Percentiles rank a stretch among this genome's conserved stretches.
These are phyloP conservation scores for Eulemur albifrons DNA, from an alignment of 2,797 vertebrate species.

Conservation along the genomic window DNA sequence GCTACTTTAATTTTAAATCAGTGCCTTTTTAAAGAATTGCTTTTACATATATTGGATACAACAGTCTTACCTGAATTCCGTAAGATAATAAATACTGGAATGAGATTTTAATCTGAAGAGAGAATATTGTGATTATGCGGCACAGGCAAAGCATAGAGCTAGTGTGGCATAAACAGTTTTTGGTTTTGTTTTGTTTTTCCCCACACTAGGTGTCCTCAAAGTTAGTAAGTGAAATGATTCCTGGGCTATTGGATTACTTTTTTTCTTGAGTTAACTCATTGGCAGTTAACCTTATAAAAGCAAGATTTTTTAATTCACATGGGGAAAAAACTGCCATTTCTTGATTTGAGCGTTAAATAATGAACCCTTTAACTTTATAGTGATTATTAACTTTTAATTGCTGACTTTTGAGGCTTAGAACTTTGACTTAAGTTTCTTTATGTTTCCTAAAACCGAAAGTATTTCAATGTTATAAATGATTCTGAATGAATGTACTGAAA, in stretches of 20 bases:
- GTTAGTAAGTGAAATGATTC: neutral
- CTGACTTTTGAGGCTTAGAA: constrained; percentile 9
- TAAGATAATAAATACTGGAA: neutral
- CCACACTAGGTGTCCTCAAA: neutral
- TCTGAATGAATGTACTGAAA: neutral
- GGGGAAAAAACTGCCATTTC: neutral
- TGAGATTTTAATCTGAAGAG: neutral
- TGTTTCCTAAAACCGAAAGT: neutral
- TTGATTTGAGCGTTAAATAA: neutral
- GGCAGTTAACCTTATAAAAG: neutral
- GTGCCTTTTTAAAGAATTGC: neutral
- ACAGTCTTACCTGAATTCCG: neutral
- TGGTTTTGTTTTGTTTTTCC: neutral
- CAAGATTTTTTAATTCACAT: neutral
- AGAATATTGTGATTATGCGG: neutral
- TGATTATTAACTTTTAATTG: constrained; percentile 14
- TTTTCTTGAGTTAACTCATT: neutral
- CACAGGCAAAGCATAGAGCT: neutral
- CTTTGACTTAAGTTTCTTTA: constrained; percentile 1
- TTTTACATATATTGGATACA: neutral
- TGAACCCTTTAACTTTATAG: neutral
- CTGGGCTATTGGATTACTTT: neutral
- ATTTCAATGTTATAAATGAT: neutral
- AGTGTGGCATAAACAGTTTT: neutral
- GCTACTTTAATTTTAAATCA: constrained; percentile 20